Conservation (phyloP, 2,888 invertebrate species). For the Anorthoa munda region DNA sequence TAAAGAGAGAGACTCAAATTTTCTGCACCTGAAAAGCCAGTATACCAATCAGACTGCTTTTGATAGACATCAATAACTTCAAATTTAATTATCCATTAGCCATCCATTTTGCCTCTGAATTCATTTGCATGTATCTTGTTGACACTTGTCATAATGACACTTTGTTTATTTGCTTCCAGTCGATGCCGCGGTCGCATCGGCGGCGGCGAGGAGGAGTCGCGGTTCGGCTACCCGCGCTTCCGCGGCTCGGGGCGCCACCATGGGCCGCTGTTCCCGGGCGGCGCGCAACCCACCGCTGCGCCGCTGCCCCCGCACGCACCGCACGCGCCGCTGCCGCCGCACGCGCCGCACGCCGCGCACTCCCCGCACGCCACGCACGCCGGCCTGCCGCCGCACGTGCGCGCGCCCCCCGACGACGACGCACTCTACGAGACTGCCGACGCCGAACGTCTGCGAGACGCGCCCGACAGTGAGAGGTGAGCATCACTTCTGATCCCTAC, state of each 20-base stretch:
- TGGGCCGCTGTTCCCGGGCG: conserved; percentile 67
- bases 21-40: background rate
- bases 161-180: conserved; percentile 91
- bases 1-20: background rate
- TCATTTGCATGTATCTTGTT: background rate
- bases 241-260: conserved; percentile 80
- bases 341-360: conserved; percentile 82
- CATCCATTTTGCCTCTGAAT: background rate
- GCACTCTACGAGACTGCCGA: conserved; percentile 97
- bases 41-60: no score
- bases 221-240: conserved; percentile 65
- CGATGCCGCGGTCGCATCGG: conserved; percentile 84
- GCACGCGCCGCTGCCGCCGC: conserved; percentile 84
- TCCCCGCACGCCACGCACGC: conserved; percentile 84
- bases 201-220: conserved; percentile 63
- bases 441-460: conserved; percentile 93
- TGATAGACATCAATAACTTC: background rate
- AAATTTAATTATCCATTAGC: background rate
- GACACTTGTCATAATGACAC: background rate
- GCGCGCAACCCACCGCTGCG: conserved; percentile 90
- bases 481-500: conserved; percentile 63
- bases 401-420: conserved; percentile 93
- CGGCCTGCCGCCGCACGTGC: conserved; percentile 79
- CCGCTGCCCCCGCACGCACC: conserved; percentile 84
- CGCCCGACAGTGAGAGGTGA: conserved; percentile 97